These are phyloP conservation scores for Procapra przewalskii DNA, from an alignment of 2,113 vertebrate genomes.

Conservation along the genomic window DNA sequence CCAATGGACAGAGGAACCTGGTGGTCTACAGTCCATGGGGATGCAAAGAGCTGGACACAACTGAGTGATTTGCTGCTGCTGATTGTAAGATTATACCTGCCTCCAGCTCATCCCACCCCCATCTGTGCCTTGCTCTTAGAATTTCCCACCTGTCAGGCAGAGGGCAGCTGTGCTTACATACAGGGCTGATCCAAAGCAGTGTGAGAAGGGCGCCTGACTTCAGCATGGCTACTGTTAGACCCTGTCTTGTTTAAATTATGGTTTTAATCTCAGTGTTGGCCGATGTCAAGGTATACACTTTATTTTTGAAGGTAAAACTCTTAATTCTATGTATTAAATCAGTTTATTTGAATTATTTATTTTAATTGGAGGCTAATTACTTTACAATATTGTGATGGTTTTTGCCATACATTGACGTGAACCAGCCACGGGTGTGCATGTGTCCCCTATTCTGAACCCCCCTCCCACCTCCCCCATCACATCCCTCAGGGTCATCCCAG, in stretches of 20 bases:
- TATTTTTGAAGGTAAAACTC: not conserved
- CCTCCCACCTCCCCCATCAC: not conserved
- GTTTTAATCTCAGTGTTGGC: not conserved
- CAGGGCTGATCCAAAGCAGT: rapidly evolving
- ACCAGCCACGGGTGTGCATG: not conserved
- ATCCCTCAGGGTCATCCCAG: not conserved
- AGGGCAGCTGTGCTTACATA: not conserved
- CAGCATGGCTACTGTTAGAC: not conserved
- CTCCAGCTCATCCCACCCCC: rapidly evolving
- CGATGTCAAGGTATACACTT: not conserved
- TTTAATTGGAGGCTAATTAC: not conserved
- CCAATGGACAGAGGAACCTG: not conserved
- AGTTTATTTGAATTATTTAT: not conserved
- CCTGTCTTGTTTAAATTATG: not conserved
- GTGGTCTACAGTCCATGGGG: not conserved
- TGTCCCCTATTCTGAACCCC: not conserved
- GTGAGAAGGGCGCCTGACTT: not conserved
- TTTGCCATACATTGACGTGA: not conserved
- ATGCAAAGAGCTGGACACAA: not conserved
- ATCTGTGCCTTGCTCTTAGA: not conserved
- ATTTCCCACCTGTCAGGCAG: not conserved
- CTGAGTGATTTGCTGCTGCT: not conserved
- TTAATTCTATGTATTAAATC: not conserved
- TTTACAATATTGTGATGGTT: not conserved
- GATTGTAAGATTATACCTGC: not conserved